Percentiles rank a stretch among this genome's conserved stretches.
phyloP scores from a whole-genome alignment of 2,797 vertebrate species.

The Melanogrammus aeglefinus region DNA sequence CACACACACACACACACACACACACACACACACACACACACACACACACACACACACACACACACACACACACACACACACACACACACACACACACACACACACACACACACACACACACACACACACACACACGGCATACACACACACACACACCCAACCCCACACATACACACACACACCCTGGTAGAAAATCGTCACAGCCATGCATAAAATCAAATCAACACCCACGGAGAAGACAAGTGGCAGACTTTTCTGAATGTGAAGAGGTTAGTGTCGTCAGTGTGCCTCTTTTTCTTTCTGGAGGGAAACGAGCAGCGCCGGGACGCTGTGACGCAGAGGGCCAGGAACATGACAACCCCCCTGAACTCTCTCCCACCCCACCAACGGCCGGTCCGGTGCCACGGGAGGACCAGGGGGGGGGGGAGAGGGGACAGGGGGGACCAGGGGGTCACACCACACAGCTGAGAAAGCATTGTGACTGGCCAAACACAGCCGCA shows the following conservation, averaged over 20 bases:
- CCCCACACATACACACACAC: constrained; percentile 37
- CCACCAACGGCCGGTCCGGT: background rate
- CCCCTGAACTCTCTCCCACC: constrained; percentile 40
- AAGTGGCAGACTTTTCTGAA: constrained; percentile 52
- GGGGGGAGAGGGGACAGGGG: too few relatives aligned
- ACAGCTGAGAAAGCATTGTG: constrained; percentile 49
- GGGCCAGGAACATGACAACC: constrained; percentile 52
- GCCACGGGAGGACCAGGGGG: background rate
- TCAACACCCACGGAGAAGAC: constrained; percentile 46
- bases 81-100: constrained; percentile 36
- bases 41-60: constrained; percentile 46
- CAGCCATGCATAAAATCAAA: constrained; percentile 54
- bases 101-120: constrained; percentile 41
- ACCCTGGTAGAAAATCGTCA: constrained; percentile 58
- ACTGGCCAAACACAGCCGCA: constrained; percentile 62
- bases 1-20: constrained; percentile 28
- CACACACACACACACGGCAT: constrained; percentile 18
- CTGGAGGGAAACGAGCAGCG: constrained; percentile 16
- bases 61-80: constrained; percentile 36
- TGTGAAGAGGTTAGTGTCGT: constrained; percentile 33
- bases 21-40: too few relatives aligned
- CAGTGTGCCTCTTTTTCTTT: constrained; percentile 11
- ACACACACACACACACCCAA: constrained; percentile 49
- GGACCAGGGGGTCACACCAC: constrained; percentile 36
- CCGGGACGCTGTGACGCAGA: constrained; percentile 49